These are phyloP conservation scores for Picus viridis DNA, from an alignment of 2,797 vertebrate species.

Conservation along the genomic window DNA sequence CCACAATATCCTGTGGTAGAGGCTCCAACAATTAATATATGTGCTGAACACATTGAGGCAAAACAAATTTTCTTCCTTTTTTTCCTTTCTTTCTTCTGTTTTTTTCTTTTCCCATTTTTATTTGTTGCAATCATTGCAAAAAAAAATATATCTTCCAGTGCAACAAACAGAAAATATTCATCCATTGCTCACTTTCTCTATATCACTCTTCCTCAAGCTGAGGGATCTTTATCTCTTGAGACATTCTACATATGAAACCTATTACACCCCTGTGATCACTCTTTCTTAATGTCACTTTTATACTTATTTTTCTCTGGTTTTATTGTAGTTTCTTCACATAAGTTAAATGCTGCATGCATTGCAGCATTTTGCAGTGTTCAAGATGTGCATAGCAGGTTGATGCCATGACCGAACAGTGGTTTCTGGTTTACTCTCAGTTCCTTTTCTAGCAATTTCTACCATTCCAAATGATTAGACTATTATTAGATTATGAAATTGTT, in stretches of 20 bases:
- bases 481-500: neutral
- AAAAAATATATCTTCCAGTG: neutral
- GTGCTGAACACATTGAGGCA: neutral
- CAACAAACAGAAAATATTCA: neutral
- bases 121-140: neutral
- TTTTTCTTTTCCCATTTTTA: fast-evolving
- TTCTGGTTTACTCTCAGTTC: neutral
- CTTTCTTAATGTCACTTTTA: neutral
- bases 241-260: neutral
- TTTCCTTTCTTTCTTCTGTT: fast-evolving
- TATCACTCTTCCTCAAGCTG: neutral
- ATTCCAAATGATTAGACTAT: neutral
- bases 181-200: neutral
- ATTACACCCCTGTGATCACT: too few species aligned
- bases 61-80: neutral
- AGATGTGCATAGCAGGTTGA: neutral
- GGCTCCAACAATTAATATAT: neutral
- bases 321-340: neutral
- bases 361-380: too few species aligned
- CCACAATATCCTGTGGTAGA: neutral
- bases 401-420: neutral
- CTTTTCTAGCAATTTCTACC: neutral
- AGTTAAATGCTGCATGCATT: neutral
- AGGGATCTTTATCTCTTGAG: neutral
- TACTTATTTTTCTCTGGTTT: neutral